These are phyloP conservation scores for Lycodopsis pacificus DNA, from an alignment of 2,797 vertebrate genomes.

Conservation along the genomic window DNA sequence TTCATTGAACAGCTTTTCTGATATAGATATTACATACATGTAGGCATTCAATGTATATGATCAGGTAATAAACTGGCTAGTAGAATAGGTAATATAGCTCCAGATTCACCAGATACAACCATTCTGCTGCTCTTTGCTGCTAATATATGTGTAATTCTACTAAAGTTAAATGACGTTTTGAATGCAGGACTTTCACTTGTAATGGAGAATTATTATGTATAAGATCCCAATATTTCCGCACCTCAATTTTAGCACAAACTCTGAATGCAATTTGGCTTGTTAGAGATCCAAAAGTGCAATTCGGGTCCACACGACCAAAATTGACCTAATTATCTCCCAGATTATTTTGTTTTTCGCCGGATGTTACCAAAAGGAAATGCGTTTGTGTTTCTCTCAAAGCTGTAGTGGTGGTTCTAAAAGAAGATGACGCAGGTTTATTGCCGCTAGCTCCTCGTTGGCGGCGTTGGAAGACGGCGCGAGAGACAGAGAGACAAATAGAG, in stretches of 20 bases:
- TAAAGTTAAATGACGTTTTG: not conserved
- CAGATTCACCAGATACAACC: not conserved
- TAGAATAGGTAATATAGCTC: not conserved
- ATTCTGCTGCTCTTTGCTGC: not conserved
- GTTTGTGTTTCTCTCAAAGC: constrained; percentile 2
- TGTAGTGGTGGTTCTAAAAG: constrained; percentile 8
- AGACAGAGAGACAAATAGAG: constrained; percentile 8
- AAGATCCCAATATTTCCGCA: not conserved
- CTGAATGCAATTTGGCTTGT: not conserved
- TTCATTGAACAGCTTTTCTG: too few species aligned
- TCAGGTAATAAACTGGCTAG: not conserved
- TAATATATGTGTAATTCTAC: not conserved
- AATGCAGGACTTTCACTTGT: not conserved
- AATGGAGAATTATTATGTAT: not conserved
- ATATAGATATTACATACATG: not conserved
- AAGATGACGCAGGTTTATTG: constrained; percentile 29
- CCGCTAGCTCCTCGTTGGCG: constrained; percentile 41
- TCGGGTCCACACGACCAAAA: not conserved
- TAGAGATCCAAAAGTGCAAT: constrained; percentile 2
- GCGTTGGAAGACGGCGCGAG: constrained; percentile 18
- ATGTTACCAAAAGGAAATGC: not conserved
- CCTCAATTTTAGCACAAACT: not conserved
- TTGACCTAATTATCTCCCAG: constrained; percentile 1
- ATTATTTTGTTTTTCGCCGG: not conserved
- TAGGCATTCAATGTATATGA: not conserved